Conservation (phyloP, 2,888 invertebrate genomes). For the Lobophora halterata region DNA sequence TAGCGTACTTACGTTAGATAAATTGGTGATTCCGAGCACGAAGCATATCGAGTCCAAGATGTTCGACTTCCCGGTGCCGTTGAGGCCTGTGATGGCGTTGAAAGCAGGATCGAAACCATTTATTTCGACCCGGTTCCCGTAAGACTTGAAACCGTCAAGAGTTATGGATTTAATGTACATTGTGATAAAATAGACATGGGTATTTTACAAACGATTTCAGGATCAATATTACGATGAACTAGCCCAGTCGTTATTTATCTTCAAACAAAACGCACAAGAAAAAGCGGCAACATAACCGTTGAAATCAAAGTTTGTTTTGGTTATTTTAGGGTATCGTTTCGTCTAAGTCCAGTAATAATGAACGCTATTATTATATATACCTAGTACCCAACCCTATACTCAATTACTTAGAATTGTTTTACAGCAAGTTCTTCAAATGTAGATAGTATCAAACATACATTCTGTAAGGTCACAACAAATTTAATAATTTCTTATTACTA, state of each 20-base stretch:
- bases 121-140: slow-evolving; percentile 95
- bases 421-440: no score
- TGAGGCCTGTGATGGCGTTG: slow-evolving; percentile 98
- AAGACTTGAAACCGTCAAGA: slow-evolving; percentile 99
- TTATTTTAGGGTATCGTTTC: neutral
- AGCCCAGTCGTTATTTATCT: no score
- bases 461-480: no score
- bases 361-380: no score
- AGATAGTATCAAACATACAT: no score
- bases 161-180: slow-evolving; percentile 97
- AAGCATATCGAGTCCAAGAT: slow-evolving; percentile 99
- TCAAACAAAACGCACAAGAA: neutral
- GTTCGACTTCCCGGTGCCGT: slow-evolving; percentile 99
- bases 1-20: slow-evolving; percentile 88
- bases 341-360: no score
- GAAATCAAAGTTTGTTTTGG: neutral
- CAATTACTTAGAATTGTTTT: no score
- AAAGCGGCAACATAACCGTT: no score
- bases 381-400: no score
- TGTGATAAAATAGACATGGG: slow-evolving; percentile 25
- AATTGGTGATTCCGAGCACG: slow-evolving; percentile 95
- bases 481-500: no score
- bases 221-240: no score
- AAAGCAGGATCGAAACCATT: slow-evolving; percentile 96
- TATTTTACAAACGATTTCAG: no score